Evolutionary conservation across 2,797 vertebrate species (phyloP), one percentile per base, ranked within the genome.

Genomic region (Hirundo rustica): DNA sequence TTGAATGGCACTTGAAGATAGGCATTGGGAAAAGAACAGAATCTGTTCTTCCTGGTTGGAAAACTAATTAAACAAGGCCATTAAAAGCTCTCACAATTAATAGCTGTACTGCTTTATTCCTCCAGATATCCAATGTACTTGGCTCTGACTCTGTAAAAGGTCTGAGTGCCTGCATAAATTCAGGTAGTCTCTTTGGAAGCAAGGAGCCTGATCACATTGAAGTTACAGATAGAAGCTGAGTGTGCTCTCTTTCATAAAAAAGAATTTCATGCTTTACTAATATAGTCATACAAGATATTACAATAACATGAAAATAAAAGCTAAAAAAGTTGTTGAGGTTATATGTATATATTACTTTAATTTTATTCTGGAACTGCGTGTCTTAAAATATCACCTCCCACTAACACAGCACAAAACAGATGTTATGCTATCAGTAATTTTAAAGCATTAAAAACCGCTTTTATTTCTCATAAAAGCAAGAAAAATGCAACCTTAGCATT

Each of bases 11-110:
- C 4, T 44, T 44, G 50, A 62, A 47, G 26, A 25, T 44, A 32
- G 0, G 2, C 3, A 0, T 5, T 57, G 22, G 19, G 42, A 42
- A 51, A 61, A 68, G 21, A 34, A 30, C 19, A 64, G 45, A 51
- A 47, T 58, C 18, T 64, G 3, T 40, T 88, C 26, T 17, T 53
- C 22, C 67, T 75, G 45, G 60, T 25, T 44, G 26, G 65, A 79
- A 73, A 79, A 47, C 9, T 13, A 9, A 36, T 55, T 23, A 40
- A 26, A 68, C 11, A 64, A 55, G 58, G 44, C 38, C 18, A 15
- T 57, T 55, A 11, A 75, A 68, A 61, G 8, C n/a, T 34, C 36
- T 61, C 13, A 9, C 13, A 34, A 11, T 45, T 51, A 68, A 57
- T 54, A 88, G 15, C 45, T 53, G 2, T 36, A 29, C 13, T 42